phyloP scores from a whole-genome alignment of 2,113 vertebrate species.

The Thamnophis sirtalis region DNA sequence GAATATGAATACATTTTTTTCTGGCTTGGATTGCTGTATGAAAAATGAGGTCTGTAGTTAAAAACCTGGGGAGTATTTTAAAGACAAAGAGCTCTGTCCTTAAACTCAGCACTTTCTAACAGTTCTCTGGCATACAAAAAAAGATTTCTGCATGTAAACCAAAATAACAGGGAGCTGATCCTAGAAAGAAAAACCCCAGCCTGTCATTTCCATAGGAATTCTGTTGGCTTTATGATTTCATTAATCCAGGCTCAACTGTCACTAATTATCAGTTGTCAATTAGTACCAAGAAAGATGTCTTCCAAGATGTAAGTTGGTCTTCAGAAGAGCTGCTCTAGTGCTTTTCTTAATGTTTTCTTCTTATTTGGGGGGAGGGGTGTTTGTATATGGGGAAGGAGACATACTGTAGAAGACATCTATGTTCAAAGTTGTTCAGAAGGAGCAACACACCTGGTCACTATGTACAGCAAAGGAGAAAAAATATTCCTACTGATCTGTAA shows the following conservation, averaged over 20 bases:
- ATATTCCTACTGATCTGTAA: neutral
- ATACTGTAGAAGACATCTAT: neutral
- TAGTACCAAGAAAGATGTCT: neutral
- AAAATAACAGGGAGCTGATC: neutral
- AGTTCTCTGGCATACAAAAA: no score
- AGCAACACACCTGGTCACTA: neutral
- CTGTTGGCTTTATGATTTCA: neutral
- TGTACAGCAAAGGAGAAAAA: neutral
- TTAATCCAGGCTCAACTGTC: neutral
- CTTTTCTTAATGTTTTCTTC: neutral
- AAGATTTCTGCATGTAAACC: no score
- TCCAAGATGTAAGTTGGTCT: neutral
- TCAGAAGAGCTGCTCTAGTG: neutral
- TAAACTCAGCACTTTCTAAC: neutral
- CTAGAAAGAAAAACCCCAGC: no score
- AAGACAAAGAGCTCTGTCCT: no score
- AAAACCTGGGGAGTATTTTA: no score
- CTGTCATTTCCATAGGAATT: neutral
- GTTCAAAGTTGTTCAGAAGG: neutral
- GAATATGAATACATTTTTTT: neutral
- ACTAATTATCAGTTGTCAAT: neutral
- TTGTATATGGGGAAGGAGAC: no score
- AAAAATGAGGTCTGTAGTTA: neutral
- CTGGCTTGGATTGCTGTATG: neutral
- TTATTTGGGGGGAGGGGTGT: neutral